Conservation (phyloP, 2,888 invertebrate genomes). For the Nomada lathburiana region DNA sequence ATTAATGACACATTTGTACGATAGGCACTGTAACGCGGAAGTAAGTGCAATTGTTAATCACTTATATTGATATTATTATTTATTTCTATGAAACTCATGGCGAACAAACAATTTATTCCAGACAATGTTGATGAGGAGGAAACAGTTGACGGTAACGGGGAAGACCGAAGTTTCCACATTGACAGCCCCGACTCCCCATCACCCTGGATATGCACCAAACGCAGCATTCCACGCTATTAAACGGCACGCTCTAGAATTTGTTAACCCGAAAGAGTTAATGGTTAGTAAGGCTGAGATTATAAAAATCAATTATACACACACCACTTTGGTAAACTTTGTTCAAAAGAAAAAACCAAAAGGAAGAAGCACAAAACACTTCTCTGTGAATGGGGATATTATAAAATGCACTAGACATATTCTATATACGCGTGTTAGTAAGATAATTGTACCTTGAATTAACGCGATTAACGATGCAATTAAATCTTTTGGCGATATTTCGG, state of each 20-base stretch:
- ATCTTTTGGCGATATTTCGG: conserved; percentile 26
- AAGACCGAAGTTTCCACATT: conserved; percentile 82
- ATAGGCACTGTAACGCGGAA: conserved; percentile 95
- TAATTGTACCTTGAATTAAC: neutral
- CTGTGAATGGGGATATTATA: conserved; percentile 34
- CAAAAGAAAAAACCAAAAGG: neutral
- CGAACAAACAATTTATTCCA: conserved; percentile 33
- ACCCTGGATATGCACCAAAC: conserved; percentile 96
- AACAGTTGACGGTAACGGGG: conserved; percentile 80
- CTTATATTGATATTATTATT: neutral
- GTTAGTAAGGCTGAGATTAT: conserved; percentile 84
- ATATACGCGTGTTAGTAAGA: conserved; percentile 15
- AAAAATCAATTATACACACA: neutral
- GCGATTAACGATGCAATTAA: conserved; percentile 19
- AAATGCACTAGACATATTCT: conserved; percentile 12
- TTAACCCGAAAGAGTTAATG: conserved; percentile 95
- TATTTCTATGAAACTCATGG: neutral
- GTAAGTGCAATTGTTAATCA: conserved; percentile 83
- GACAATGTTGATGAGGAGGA: conserved; percentile 81
- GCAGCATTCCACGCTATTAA: conserved; percentile 99
- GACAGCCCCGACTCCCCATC: conserved; percentile 87
- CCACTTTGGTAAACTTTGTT: neutral
- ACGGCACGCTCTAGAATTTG: conserved; percentile 95
- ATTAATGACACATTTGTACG: conserved; percentile 97
- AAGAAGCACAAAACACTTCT: conserved; percentile 42